These are phyloP conservation scores for Megathymus violae DNA, from an alignment of 1,140 invertebrate species.

Conservation along the genomic window DNA sequence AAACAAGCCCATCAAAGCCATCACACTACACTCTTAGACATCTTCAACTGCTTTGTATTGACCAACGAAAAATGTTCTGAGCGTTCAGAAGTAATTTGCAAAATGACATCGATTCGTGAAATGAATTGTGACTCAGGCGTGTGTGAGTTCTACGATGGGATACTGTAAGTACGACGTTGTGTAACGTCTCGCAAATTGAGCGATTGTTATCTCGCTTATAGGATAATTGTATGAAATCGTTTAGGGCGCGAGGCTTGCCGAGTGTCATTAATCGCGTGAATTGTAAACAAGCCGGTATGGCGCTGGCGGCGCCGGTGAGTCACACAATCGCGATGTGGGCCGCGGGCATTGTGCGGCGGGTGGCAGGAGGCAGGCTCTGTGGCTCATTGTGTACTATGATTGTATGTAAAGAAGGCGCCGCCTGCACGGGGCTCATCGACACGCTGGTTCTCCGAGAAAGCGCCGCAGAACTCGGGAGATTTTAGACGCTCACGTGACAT, in stretches of 20 bases:
- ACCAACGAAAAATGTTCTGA: neutral
- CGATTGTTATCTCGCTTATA: conserved; percentile 28
- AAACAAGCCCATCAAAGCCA: neutral
- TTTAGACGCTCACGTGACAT: conserved; percentile 21
- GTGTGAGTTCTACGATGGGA: neutral
- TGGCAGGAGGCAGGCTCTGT: conserved; percentile 35
- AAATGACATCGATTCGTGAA: neutral
- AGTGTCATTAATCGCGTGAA: conserved; percentile 74
- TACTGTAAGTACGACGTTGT: neutral
- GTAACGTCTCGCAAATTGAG: conserved; percentile 8
- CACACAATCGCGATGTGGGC: conserved; percentile 73
- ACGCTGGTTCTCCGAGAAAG: conserved; percentile 58
- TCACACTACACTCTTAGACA: neutral
- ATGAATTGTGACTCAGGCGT: neutral
- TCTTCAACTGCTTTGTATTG: neutral
- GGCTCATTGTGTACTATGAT: conserved; percentile 56
- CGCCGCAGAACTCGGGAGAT: conserved; percentile 15
- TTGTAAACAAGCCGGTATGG: conserved; percentile 77
- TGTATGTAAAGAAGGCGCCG: conserved; percentile 79
- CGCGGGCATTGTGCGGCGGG: conserved; percentile 58
- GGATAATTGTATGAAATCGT: conserved; percentile 51
- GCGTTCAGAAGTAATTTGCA: neutral
- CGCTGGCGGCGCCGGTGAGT: conserved; percentile 70
- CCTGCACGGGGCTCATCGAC: conserved; percentile 45
- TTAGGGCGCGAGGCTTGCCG: conserved; percentile 47